Percentiles rank a stretch among this genome's conserved stretches.
Evolutionary conservation across 2,888 invertebrate genomes (phyloP).

Genomic region (Trissolcus brochymenae): DNA sequence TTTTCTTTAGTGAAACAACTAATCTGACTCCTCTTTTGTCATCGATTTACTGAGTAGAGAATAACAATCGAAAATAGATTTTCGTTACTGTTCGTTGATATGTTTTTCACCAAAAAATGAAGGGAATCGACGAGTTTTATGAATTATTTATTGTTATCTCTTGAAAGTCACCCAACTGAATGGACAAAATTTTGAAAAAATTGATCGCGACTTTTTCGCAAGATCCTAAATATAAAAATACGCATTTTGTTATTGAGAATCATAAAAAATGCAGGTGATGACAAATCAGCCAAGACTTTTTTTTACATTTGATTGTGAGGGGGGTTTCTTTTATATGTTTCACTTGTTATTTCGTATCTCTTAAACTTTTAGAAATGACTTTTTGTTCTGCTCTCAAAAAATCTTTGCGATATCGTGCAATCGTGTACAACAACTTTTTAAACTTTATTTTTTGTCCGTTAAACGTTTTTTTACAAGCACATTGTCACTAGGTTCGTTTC

Average conservation of each 20-base stretch:
- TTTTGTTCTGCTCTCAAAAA: not conserved
- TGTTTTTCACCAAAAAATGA: constrained; percentile 24
- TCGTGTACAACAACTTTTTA: constrained; percentile 20
- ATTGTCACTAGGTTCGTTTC: constrained; percentile 45
- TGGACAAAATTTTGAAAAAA: too few relatives aligned
- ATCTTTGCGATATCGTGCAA: constrained; percentile 39
- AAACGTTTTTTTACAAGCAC: constrained; percentile 33
- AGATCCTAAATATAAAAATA: constrained; percentile 13
- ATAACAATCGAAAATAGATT: constrained; percentile 14
- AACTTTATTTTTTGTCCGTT: constrained; percentile 10
- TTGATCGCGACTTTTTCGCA: not conserved
- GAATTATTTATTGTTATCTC: too few relatives aligned
- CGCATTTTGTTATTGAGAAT: too few relatives aligned
- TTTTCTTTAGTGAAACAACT: not conserved
- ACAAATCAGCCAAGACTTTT: too few relatives aligned
- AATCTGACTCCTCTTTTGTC: too few relatives aligned
- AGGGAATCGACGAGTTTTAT: too few relatives aligned
- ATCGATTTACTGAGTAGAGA: not conserved
- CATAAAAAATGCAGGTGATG: too few relatives aligned
- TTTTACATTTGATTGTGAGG: too few relatives aligned
- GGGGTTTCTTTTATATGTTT: constrained; percentile 1
- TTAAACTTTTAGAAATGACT: constrained; percentile 14
- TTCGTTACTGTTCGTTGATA: constrained; percentile 30
- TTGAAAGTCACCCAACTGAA: too few relatives aligned
- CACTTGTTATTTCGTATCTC: constrained; percentile 1